Evolutionary conservation across 1,140 invertebrate genomes (phyloP), one percentile per base, ranked within the genome.

Genomic region (Andrena cerasifolii): DNA sequence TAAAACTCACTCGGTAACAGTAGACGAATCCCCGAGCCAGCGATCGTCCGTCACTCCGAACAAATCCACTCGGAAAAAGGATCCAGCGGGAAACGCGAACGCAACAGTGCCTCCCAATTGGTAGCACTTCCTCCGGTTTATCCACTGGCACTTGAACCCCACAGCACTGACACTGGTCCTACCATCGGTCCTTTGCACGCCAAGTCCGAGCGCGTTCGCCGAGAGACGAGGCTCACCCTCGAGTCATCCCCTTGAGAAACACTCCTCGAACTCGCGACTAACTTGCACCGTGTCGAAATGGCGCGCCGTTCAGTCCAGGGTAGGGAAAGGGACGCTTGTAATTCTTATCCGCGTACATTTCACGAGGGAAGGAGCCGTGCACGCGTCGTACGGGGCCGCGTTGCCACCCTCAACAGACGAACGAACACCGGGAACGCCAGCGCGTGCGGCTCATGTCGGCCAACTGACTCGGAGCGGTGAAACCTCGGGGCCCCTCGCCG

Each of bases 371-470:
- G 28, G 36, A 61, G 51, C 33, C 36, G 31, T 28, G 65, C 59
- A 59, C 77, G 68, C 81, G 79, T 45, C 26, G 61, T 61, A 43
- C 47, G 49, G 79, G 59, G 59, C 40, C 73, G 71, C 65, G 81
- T 72, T 49, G 56, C 43, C 49, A 62, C 81, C 77, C 65, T 77
- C 49, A 61, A 62, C 54, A 21, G 78, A 24, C 51, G 53, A 47
- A 72, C 67, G 63, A 82, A 73, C 71, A 74, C 65, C 66, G 31
- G 26, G 73, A 86, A 68, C 74, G 70, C 78, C 84, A 67, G 54
- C 86, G 75, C 86, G 85, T 84, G 86, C 86, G 86, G 84, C 86
- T 88, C 86, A 79, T 86, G 86, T 87, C 87, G 82, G 86, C 86
- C 86, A 87, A 88, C 87, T 88, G 87, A 87, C 87, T 87, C 74